Evolutionary conservation across 2,113 vertebrate genomes (phyloP).

Genomic region (Amazona vittata): DNA sequence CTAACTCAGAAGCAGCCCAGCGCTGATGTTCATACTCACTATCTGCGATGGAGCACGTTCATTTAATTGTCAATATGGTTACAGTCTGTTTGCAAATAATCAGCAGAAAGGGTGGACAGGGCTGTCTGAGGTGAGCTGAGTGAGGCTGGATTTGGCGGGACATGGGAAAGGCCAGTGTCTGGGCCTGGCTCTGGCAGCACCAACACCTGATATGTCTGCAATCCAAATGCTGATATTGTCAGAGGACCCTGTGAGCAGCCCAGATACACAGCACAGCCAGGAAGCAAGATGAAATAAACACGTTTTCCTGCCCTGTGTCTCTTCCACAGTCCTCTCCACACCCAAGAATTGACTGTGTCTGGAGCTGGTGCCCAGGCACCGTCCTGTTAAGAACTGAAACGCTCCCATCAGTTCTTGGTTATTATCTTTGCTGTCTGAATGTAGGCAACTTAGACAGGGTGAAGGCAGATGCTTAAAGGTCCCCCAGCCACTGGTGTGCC

Average conservation of each 20-base stretch:
- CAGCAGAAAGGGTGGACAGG: background rate
- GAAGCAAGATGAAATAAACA: background rate
- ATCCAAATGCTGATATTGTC: background rate
- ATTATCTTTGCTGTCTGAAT: background rate
- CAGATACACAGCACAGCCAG: background rate
- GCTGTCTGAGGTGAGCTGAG: background rate
- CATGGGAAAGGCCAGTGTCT: background rate
- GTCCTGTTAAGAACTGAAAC: rapidly evolving
- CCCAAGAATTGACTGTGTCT: background rate
- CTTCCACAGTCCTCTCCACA: background rate
- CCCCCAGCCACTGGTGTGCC: background rate
- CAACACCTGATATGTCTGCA: background rate
- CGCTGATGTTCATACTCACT: rapidly evolving
- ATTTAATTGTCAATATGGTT: background rate
- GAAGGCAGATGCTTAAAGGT: background rate
- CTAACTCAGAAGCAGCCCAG: background rate
- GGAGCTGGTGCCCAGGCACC: background rate
- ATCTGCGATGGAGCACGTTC: rapidly evolving
- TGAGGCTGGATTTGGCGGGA: background rate
- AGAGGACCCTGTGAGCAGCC: background rate
- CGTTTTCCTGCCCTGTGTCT: background rate
- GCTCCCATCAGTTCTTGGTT: background rate
- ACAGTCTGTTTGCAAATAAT: background rate
- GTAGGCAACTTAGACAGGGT: background rate
- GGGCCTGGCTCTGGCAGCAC: background rate